phyloP scores from a whole-genome alignment of 2,113 vertebrate species.

The Anhinga rufa region DNA sequence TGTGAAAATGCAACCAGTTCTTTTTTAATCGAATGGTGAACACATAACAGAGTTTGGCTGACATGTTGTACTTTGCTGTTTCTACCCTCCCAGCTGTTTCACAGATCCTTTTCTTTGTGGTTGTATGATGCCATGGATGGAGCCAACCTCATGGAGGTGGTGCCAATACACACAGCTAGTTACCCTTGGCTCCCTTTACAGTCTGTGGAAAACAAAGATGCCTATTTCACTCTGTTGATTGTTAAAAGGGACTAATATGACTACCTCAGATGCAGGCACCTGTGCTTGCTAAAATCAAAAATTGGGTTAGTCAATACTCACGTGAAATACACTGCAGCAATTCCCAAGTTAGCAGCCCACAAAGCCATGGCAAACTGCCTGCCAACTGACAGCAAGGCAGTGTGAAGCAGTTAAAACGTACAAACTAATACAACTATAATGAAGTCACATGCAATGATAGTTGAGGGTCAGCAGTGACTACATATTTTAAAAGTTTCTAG shows the following conservation, averaged over 20 bases:
- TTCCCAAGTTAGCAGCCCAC: background rate
- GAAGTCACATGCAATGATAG: background rate
- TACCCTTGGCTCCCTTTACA: background rate
- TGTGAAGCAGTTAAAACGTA: background rate
- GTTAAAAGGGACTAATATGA: background rate
- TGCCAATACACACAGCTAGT: rapidly evolving
- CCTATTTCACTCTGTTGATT: background rate
- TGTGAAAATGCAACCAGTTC: background rate
- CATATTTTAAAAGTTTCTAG: background rate
- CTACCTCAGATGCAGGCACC: background rate
- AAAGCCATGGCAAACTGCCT: background rate
- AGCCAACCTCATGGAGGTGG: background rate
- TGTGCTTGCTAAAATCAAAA: background rate
- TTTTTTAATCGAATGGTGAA: background rate
- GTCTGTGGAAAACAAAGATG: background rate
- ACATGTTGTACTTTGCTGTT: background rate
- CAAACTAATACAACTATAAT: background rate
- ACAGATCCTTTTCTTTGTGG: background rate
- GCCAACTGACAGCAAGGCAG: background rate
- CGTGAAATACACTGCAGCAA: background rate
- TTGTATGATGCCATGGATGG: background rate
- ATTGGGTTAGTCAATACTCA: background rate
- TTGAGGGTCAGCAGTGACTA: background rate
- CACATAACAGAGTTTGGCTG: background rate
- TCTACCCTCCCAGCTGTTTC: background rate